Conservation (phyloP, 2,888 invertebrate genomes). For the Eledone cirrhosa region DNA sequence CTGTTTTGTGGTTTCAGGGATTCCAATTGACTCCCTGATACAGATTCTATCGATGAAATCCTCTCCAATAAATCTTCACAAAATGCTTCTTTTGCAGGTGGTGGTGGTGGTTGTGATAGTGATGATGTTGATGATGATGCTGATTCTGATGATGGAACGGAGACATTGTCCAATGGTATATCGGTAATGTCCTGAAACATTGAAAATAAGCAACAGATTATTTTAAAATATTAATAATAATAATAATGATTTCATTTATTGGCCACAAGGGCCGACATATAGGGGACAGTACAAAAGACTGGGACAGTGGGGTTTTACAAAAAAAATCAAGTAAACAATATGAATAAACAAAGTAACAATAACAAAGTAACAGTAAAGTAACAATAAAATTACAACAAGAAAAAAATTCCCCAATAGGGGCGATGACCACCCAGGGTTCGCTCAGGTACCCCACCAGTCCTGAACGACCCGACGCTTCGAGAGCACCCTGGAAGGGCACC, state of each 20-base stretch:
- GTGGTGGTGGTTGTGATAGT: background rate
- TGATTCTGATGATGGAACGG: background rate
- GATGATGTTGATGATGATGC: background rate
- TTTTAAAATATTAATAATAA: background rate
- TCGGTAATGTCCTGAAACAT: background rate
- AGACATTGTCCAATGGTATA: background rate
- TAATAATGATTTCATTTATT: background rate
- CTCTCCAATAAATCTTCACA: conserved; percentile 15
- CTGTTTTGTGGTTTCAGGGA: background rate
- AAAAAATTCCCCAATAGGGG: too few species aligned
- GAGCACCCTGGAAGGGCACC: too few species aligned
- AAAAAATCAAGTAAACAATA: too few species aligned
- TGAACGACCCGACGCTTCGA: too few species aligned
- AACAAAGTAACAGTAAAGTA: too few species aligned
- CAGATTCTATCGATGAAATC: conserved; percentile 20
- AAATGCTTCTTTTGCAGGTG: background rate
- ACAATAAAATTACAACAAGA: too few species aligned
- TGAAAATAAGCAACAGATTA: background rate
- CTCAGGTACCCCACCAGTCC: too few species aligned
- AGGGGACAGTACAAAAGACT: too few species aligned
- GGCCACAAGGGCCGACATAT: too few species aligned
- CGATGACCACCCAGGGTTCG: too few species aligned
- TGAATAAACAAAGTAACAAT: too few species aligned
- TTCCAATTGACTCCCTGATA: background rate
- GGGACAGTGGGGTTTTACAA: too few species aligned